Conservation (phyloP, 2,113 vertebrate species). For the Xiphias gladius region DNA sequence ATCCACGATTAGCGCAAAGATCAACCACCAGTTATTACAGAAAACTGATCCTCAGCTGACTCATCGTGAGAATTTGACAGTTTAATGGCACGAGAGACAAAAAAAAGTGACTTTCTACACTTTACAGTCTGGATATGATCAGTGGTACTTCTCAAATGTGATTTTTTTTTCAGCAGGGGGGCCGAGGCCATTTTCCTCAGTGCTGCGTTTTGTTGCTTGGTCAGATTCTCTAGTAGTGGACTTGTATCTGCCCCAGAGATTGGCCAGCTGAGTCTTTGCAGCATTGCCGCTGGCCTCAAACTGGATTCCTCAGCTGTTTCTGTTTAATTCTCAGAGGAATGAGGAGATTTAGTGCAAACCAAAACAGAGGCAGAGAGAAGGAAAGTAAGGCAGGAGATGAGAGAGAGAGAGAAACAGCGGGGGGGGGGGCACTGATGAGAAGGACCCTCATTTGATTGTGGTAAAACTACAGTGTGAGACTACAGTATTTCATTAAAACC, state of each 20-base stretch:
- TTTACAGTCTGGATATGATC: neutral
- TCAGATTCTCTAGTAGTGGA: constrained; percentile 28
- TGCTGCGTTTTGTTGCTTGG: constrained; percentile 33
- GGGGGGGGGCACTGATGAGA: constrained; percentile 4
- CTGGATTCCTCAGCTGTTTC: constrained; percentile 87
- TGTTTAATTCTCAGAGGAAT: constrained; percentile 77
- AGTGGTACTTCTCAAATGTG: neutral
- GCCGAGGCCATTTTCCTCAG: constrained; percentile 34
- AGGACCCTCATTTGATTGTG: constrained; percentile 11
- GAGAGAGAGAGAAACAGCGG: neutral
- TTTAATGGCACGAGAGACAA: neutral
- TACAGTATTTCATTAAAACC: constrained; percentile 23
- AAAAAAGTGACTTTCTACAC: neutral
- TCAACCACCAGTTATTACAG: neutral
- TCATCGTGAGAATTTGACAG: neutral
- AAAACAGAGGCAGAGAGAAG: constrained; percentile 63
- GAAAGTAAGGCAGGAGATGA: constrained; percentile 15
- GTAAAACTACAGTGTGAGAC: constrained; percentile 1
- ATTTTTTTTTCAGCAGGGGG: constrained; percentile 23
- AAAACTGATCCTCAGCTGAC: neutral
- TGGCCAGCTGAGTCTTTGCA: constrained; percentile 65
- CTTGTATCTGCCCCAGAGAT: constrained; percentile 57
- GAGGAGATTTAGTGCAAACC: constrained; percentile 68
- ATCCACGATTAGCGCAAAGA: neutral
- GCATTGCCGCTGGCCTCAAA: constrained; percentile 69